Conservation (phyloP, 2,113 vertebrate genomes). For the Prunella fulvescens region DNA sequence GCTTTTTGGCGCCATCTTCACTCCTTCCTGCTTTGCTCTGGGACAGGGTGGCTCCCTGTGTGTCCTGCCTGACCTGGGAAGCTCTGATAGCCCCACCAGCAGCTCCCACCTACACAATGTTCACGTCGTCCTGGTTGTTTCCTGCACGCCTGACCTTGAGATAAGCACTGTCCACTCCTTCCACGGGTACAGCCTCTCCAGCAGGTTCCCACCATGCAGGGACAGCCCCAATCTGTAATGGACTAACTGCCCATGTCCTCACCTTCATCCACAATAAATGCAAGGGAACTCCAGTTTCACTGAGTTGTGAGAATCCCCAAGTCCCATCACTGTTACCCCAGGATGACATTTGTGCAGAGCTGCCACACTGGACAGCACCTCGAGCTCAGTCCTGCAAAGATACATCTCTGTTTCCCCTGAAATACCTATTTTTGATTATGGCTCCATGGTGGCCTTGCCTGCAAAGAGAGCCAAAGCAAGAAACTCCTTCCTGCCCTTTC, state of each 20-base stretch:
- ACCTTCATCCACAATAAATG: background rate
- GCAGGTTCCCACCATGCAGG: conserved; percentile 19
- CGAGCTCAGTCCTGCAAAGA: background rate
- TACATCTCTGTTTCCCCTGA: background rate
- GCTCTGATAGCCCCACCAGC: background rate
- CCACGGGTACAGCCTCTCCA: background rate
- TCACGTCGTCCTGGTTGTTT: background rate
- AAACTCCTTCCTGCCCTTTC: background rate
- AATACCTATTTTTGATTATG: background rate
- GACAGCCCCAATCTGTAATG: background rate
- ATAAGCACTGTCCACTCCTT: background rate
- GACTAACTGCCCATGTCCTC: background rate
- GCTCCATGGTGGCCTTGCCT: background rate
- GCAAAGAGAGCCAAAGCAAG: background rate
- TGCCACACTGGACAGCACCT: background rate
- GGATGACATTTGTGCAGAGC: background rate
- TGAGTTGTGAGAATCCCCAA: background rate
- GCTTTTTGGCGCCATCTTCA: background rate
- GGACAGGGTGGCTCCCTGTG: background rate
- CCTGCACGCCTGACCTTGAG: background rate
- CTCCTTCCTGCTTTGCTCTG: background rate
- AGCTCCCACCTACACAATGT: conserved; percentile 1
- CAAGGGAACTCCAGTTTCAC: rapidly evolving
- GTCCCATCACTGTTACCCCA: rapidly evolving
- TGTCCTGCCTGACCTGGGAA: conserved; percentile 30